Evolutionary conservation across 2,797 vertebrate genomes (phyloP).

Genomic region (Artibeus lituratus): DNA sequence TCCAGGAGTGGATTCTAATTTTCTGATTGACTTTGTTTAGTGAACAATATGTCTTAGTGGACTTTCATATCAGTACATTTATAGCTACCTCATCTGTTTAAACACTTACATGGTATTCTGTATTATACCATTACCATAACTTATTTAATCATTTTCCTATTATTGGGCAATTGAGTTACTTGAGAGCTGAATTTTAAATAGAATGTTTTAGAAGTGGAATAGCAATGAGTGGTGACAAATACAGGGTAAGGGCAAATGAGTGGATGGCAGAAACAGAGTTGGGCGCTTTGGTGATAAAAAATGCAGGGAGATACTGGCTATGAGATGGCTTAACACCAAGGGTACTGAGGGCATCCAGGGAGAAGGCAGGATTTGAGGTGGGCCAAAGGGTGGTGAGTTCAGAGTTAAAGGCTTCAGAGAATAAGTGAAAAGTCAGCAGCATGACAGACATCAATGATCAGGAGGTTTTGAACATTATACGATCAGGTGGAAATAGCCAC

Average conservation of each 20-base stretch:
- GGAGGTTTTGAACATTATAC: background rate
- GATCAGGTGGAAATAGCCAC: background rate
- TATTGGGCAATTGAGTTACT: background rate
- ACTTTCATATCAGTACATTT: background rate
- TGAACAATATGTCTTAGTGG: background rate
- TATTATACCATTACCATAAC: background rate
- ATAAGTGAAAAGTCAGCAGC: background rate
- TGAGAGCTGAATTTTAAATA: background rate
- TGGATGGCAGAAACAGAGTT: background rate
- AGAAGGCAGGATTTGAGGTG: background rate
- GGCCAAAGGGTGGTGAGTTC: background rate
- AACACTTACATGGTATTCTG: background rate
- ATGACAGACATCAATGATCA: background rate
- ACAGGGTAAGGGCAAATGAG: background rate
- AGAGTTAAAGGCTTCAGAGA: background rate
- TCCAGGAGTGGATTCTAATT: background rate
- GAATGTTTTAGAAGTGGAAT: background rate
- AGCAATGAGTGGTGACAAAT: background rate
- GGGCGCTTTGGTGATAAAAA: background rate
- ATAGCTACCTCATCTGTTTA: background rate
- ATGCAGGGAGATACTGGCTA: background rate
- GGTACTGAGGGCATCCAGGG: background rate
- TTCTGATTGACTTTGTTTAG: background rate
- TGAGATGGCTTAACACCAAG: background rate
- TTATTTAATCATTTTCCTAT: background rate